Evolutionary conservation across 1,140 invertebrate species (phyloP).

Genomic region (Hirudo medicinalis): DNA sequence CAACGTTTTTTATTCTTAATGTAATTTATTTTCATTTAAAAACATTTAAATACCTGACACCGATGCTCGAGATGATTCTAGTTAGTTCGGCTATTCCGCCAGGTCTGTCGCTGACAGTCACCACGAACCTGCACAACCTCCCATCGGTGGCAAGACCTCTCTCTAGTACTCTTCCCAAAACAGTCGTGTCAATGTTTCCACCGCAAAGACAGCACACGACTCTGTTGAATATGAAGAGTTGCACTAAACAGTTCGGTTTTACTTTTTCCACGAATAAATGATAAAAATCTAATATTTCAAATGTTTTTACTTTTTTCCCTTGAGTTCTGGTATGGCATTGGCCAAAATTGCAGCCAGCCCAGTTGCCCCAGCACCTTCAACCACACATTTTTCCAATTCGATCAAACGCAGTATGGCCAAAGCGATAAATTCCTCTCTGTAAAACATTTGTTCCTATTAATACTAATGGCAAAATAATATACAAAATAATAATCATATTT

Average conservation of each 20-base stretch:
- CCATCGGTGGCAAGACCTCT: slow-evolving; percentile 75
- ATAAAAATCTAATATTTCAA: background rate
- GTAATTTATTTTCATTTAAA: too few relatives aligned
- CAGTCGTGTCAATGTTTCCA: slow-evolving; percentile 84
- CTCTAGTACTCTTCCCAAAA: slow-evolving; percentile 73
- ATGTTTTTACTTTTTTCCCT: slow-evolving; percentile 59
- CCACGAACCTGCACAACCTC: slow-evolving; percentile 68
- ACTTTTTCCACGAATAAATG: background rate
- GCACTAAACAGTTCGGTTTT: background rate
- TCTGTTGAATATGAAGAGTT: slow-evolving; percentile 39
- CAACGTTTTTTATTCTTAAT: too few relatives aligned
- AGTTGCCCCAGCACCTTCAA: slow-evolving; percentile 75
- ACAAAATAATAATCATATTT: too few relatives aligned
- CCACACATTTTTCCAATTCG: slow-evolving; percentile 79
- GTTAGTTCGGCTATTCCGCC: slow-evolving; percentile 74
- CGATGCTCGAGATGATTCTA: slow-evolving; percentile 55
- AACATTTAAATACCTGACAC: slow-evolving; percentile 48
- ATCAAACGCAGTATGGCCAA: slow-evolving; percentile 70
- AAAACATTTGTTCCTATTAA: slow-evolving; percentile 5
- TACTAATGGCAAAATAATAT: too few relatives aligned
- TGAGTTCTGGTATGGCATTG: slow-evolving; percentile 65
- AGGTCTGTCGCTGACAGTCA: slow-evolving; percentile 69
- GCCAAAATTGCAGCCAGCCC: slow-evolving; percentile 73
- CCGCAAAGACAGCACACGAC: slow-evolving; percentile 71
- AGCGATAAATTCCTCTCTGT: slow-evolving; percentile 56